These are phyloP conservation scores for Nematolebias whitei DNA, from an alignment of 2,113 vertebrate species.

Conservation along the genomic window DNA sequence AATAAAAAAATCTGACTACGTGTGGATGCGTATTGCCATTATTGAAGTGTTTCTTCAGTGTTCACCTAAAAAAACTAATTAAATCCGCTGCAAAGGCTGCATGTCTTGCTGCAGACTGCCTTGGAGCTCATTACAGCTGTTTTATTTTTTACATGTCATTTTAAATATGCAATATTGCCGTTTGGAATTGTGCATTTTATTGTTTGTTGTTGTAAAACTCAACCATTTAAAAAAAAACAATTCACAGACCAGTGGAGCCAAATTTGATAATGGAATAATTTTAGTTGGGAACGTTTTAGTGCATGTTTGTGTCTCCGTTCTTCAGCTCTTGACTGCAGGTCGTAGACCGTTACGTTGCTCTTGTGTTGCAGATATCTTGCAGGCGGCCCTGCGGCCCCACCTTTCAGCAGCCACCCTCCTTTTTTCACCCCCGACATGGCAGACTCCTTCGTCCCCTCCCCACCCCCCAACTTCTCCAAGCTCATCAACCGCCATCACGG, in stretches of 20 bases:
- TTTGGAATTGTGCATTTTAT: too few relatives aligned
- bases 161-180: too few relatives aligned
- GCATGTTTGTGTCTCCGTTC: not conserved
- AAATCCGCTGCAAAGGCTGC: too few relatives aligned
- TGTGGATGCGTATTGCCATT: too few relatives aligned
- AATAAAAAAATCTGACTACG: too few relatives aligned
- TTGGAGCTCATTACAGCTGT: too few relatives aligned
- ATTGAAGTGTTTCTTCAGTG: not conserved
- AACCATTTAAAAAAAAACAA: too few relatives aligned
- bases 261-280: not conserved
- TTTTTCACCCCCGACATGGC: conserved; percentile 55
- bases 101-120: too few relatives aligned
- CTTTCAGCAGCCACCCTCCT: conserved; percentile 67
- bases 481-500: conserved; percentile 84
- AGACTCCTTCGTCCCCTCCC: conserved; percentile 83
- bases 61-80: not conserved
- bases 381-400: conserved; percentile 71
- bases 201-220: too few relatives aligned
- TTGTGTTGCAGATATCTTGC: conserved; percentile 86
- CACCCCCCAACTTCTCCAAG: conserved; percentile 87
- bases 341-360: conserved; percentile 60
- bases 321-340: conserved; percentile 2
- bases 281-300: not conserved
- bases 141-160: too few relatives aligned
- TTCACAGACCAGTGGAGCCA: too few relatives aligned